These are phyloP conservation scores for Mystacornis crossleyi DNA, from an alignment of 2,113 vertebrate genomes.

Conservation along the genomic window DNA sequence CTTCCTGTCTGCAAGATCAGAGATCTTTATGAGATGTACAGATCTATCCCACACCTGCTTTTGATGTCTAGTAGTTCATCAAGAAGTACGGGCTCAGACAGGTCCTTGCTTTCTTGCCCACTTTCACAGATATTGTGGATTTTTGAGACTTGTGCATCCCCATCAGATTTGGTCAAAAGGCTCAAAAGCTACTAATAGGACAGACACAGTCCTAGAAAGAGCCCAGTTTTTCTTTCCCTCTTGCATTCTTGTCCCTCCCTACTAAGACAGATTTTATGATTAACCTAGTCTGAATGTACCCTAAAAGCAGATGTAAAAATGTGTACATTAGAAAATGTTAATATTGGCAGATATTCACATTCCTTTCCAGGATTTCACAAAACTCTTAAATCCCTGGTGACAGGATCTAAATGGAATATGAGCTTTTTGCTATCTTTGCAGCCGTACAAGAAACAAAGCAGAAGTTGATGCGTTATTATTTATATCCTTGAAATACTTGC, in stretches of 20 bases:
- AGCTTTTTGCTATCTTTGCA: conserved; percentile 13
- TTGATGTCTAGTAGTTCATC: background rate
- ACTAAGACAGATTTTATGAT: background rate
- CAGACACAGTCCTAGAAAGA: background rate
- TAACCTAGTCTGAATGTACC: background rate
- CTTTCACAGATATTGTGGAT: background rate
- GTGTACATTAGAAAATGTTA: conserved; percentile 35
- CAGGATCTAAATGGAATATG: background rate
- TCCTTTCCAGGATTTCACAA: conserved; percentile 34
- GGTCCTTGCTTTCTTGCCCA: rapidly evolving
- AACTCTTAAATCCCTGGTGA: background rate
- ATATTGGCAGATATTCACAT: conserved; percentile 44
- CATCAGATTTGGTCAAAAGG: background rate
- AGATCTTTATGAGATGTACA: rapidly evolving
- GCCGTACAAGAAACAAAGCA: conserved; percentile 19
- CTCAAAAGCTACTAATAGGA: background rate
- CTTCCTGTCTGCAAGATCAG: background rate
- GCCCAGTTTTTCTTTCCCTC: background rate
- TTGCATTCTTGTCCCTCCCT: background rate
- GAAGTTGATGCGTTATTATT: background rate
- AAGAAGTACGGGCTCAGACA: background rate
- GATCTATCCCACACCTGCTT: background rate
- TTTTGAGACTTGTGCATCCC: background rate
- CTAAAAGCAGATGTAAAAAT: conserved; percentile 42
- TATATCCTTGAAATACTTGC: background rate